Evolutionary conservation across 2,888 invertebrate species (phyloP), one percentile per base, ranked within the genome.

Genomic region (Dryomyza anilis): DNA sequence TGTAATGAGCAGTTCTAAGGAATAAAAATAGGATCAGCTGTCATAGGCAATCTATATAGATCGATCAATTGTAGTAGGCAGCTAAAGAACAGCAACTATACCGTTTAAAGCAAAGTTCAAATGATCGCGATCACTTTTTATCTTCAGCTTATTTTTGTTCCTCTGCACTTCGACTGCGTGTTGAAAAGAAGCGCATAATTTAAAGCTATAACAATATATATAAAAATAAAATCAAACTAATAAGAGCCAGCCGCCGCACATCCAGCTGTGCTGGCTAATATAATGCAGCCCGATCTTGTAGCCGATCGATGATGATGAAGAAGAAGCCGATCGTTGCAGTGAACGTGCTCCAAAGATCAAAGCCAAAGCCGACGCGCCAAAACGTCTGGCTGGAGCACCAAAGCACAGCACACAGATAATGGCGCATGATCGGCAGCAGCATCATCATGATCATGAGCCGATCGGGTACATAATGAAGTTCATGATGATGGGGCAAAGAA

Each of bases 261-360:
- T 74, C 79, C 79, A 79, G 79, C 79, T 79, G 79, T 78, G 79
- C 78, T 70, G 72, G 73, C 76, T 79, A 78, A 79, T 77, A 74
- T 67, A 55, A 66, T 61, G 52, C 61, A 39, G 36, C 23, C 36
- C 36, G 52, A n/a, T n/a, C n/a, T n/a, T n/a, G n/a, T n/a, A n/a
- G 30, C 69, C 7, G n/a, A 29, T n/a, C 27, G 16, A 45, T 10
- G 27, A 59, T 39, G 58, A 33, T 36, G 65, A 66, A 67, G 65
- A 63, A 64, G 66, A 55, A 57, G 56, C 65, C 23, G 16, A 50
- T 29, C 56, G 46, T 29, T 62, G 50, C 45, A 53, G 30, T 10
- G 19, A 64, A 64, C 58, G 53, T 61, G 59, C 71, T 70, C 69
- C 65, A 69, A 72, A 79, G 78, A 78, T 79, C 78, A 79, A 79